Evolutionary conservation across 2,113 vertebrate species (phyloP), one percentile per base, ranked within the genome.

Genomic region (Xiphias gladius): DNA sequence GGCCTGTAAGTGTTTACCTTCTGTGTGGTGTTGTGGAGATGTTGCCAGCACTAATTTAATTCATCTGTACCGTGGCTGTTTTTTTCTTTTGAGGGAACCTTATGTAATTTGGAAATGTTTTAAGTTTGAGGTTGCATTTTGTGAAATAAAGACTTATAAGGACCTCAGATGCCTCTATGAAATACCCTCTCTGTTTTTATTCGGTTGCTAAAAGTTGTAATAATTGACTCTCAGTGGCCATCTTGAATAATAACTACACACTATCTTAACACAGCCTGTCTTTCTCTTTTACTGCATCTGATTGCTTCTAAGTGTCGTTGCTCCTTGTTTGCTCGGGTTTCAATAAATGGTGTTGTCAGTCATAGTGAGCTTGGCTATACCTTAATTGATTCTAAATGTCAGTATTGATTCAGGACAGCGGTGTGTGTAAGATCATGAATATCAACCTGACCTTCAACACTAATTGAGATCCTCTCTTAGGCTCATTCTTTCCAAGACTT

Each of bases 1-100:
- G 82, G 91, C 54, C 80, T 85, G 78, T 82, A 65, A 91, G 79
- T 89, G 88, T 92, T 92, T 94, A 91, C 88, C 76, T 88, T 86
- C 82, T 86, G 73, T 86, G 84, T 89, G 88, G 87, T 85, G 86
- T 84, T 84, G 82, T 77, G 73, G 88, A 86, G 73, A 89, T 83
- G 88, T 86, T 92, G 86, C 90, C 91, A 93, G 86, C 79, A 48
- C 88, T 92, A 88, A 93, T 91, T 91, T 65, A 84, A 85, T 86
- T 91, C 90, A 91, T 78, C 84, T 91, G 92, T 73, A 65, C 64
- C 14, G 0, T 39, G 41, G 82, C 57, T 73, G 58, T 63, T 63
- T 83, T 70, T 75, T 55, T 69, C 63, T 74, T 46, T 35, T 48
- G 52, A 83, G 63, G 80, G 57, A 83, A 70, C 72, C 79, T 87